Base-by-base conservation (phyloP, 2,888 invertebrate species). In the Yponomeuta sedellus region DNA sequence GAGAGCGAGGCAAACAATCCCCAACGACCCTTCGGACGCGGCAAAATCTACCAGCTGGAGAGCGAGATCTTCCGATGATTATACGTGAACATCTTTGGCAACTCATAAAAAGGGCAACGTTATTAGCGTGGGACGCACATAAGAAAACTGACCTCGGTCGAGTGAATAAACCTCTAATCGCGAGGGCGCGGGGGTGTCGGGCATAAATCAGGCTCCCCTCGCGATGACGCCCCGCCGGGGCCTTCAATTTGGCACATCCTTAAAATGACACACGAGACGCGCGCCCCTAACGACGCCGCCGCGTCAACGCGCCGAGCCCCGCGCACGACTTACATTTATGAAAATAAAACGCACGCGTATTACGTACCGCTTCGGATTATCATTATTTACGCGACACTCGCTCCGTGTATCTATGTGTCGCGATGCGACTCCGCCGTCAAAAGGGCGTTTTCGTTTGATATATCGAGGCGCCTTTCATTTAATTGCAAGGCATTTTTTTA, bases 221-320 rank as follows among this genome's bases (percentile, higher is more conserved):
- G 83, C 84, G 82, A 83, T 85, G 83, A 83, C 84, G 85, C 85
- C 16, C 81, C 81, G 79, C 73, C 81, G 85, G 88, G 89, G 86
- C 88, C 91, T 91, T 91, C 91, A 91, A 91, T 91, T 91, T 91
- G 88, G 89, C 85, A 89, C 90, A 90, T 91, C 91, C 91, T 91
- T 91, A 91, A 91, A 91, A 91, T 91, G 91, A 91, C 90, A 91
- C 87, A 90, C 86, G 91, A 91, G 87, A 88, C 81, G 82, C 75
- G 80, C 80, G 77, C 80, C 82, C 84, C 83, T 91, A 89, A 91
- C 89, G 90, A 91, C 77, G 63, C 66, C 77, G 75, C 80, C 84
- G 81, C 70, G 72, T 70, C 69, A 70, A 68, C 71, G 68, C 70
- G 64, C 66, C 58, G 12, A 52, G 44, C 44, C 10, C 34, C 44